Evolutionary conservation across 2,797 vertebrate genomes (phyloP), one percentile per base, ranked within the genome.

Genomic region (Anas bahamensis): DNA sequence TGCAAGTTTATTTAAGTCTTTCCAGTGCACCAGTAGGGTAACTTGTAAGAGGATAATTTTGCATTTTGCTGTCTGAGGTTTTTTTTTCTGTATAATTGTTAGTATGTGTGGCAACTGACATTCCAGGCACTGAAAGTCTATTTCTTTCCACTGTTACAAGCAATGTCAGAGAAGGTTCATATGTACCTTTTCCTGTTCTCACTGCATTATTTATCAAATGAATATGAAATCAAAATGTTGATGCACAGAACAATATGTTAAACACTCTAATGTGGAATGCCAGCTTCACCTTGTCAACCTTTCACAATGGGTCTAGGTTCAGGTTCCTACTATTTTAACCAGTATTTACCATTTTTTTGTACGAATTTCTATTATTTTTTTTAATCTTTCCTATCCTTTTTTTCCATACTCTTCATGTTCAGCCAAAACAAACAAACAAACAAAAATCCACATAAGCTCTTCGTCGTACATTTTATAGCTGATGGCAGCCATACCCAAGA

Each of bases 131-230:
- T 41, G 42, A 2, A 11, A 94, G 71, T 78, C 83, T 94, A 41
- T 76, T 83, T 48, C 61, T 85, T 95, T 86, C 84, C 73, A 81
- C 48, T 86, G 75, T 89, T 95, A 83, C 73, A 93, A 94, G 63
- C 86, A 95, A 93, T 94, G 95, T 95, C 93, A 95, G 76, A 88
- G 59, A 63, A 89, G 66, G 63, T 79, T 92, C 79, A n/a, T 86
- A 73, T 64, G 86, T 87, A 91, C 82, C 86, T 95, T 96, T 94
- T 89, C 76, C 91, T 91, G 87, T 96, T 96, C 88, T 95, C 95
- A 76, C 89, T 96, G 93, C 90, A 95, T 96, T 95, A 96, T 95
- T 96, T 96, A 95, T 96, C 90, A 96, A 95, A 94, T 78, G 84
- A 95, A 86, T 92, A 88, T 7, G 28, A 95, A 95, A 95, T 87